Conservation (phyloP, 2,888 invertebrate species). For the Itoplectis maculator region DNA sequence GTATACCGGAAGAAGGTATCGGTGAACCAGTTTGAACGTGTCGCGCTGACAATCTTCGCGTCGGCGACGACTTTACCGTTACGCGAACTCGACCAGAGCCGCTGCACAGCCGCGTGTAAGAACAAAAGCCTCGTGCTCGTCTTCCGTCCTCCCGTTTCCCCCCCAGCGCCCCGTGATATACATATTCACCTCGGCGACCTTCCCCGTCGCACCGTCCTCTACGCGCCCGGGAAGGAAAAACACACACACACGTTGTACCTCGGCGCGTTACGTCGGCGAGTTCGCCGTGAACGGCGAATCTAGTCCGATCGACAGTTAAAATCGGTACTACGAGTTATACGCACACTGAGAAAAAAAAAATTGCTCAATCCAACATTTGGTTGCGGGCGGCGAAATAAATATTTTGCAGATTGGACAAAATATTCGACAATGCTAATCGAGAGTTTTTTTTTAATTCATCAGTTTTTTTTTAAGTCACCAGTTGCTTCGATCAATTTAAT, state of each 20-base stretch:
- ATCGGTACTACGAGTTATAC: neutral
- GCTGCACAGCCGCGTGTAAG: slow-evolving; percentile 40
- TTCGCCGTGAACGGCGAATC: neutral
- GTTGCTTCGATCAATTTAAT: too few relatives aligned
- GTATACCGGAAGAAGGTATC: slow-evolving; percentile 2
- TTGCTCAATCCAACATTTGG: too few relatives aligned
- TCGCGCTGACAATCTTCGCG: slow-evolving; percentile 43
- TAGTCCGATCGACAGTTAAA: neutral
- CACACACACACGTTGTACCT: neutral
- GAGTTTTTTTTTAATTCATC: too few relatives aligned
- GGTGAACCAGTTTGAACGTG: slow-evolving; percentile 29
- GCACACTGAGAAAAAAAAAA: too few relatives aligned
- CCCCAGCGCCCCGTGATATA: slow-evolving; percentile 27
- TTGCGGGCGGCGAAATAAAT: too few relatives aligned
- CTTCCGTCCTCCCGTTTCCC: neutral
- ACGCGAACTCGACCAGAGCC: slow-evolving; percentile 61
- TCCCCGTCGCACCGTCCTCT: neutral
- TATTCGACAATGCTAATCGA: too few relatives aligned
- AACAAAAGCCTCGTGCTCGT: slow-evolving; percentile 53
- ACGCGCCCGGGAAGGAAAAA: neutral
- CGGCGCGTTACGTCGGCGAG: neutral
- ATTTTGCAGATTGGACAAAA: too few relatives aligned
- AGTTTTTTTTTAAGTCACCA: too few relatives aligned
- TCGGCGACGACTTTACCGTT: slow-evolving; percentile 50
- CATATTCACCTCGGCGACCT: slow-evolving; percentile 44